phyloP scores from a whole-genome alignment of 2,888 invertebrate genomes.

The Tachina lurida region DNA sequence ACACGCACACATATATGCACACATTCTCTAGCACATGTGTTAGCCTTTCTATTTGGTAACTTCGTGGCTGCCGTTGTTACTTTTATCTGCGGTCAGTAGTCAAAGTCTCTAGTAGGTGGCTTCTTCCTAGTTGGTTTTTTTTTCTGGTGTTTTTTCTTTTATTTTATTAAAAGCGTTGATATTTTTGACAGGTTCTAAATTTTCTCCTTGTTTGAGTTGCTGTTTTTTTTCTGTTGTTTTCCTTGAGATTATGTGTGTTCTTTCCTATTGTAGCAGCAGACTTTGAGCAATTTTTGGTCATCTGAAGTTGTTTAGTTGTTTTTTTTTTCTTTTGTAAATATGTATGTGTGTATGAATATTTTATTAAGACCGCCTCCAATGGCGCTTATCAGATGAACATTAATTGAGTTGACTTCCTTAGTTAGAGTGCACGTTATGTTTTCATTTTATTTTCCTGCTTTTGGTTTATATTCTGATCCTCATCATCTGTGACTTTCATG shows the following conservation, averaged over 20 bases:
- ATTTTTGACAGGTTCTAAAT: conserved; percentile 71
- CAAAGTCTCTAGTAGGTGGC: conserved; percentile 66
- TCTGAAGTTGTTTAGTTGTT: neutral
- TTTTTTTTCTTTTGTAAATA: conserved; percentile 13
- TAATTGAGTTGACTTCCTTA: conserved; percentile 71
- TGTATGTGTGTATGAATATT: conserved; percentile 49
- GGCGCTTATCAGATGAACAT: conserved; percentile 71
- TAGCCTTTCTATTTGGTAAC: neutral
- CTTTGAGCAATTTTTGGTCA: conserved; percentile 64
- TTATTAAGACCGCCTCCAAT: conserved; percentile 69
- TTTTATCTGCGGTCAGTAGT: conserved; percentile 66
- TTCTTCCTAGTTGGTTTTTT: conserved; percentile 49
- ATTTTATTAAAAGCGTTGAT: conserved; percentile 70
- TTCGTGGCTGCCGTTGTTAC: conserved; percentile 52
- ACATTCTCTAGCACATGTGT: conserved; percentile 21
- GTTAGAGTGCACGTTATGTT: conserved; percentile 37
- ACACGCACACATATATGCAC: conserved; percentile 3
- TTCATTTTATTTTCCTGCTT: conserved; percentile 38
- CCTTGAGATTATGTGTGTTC: neutral
- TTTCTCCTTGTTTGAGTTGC: conserved; percentile 54
- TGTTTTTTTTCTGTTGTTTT: conserved; percentile 17
- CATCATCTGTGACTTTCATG: conserved; percentile 40
- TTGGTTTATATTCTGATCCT: conserved; percentile 47
- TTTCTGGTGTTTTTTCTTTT: conserved; percentile 18
- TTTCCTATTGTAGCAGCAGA: conserved; percentile 23